phyloP scores from a whole-genome alignment of 1,140 invertebrate species.

The Neodiprion pinetum region DNA sequence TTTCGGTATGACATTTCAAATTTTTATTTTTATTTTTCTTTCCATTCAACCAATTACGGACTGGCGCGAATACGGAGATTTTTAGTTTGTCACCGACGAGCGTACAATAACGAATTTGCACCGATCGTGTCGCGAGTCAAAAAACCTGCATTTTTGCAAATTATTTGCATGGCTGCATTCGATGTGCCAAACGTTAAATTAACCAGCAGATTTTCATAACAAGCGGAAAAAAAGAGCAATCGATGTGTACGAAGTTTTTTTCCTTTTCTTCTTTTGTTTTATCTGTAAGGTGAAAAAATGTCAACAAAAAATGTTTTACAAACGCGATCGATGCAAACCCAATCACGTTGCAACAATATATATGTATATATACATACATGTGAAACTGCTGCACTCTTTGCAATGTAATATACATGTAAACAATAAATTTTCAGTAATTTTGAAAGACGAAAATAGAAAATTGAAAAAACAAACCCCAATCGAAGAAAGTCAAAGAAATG shows the following conservation, averaged over 20 bases:
- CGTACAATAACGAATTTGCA: constrained; percentile 3
- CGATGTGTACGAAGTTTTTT: too few relatives aligned
- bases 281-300: not conserved
- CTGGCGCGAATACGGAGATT: not conserved
- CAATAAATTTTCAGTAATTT: not conserved
- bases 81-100: not conserved
- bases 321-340: too few relatives aligned
- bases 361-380: not conserved
- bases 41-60: constrained; percentile 15
- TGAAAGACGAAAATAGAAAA: not conserved
- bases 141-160: constrained; percentile 5
- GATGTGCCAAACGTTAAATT: too few relatives aligned
- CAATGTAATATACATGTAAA: not conserved
- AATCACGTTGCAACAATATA: not conserved
- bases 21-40: constrained; percentile 21
- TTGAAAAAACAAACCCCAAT: not conserved
- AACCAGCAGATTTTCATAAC: too few relatives aligned
- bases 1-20: constrained; percentile 27
- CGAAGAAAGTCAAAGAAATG: not conserved
- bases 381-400: too few relatives aligned
- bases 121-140: not conserved
- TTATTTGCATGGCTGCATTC: constrained; percentile 6
- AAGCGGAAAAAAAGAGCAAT: too few relatives aligned
- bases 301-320: constrained; percentile 11
- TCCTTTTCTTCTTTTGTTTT: not conserved